Conservation (phyloP, 1,140 invertebrate genomes). For the Formica exsecta region DNA sequence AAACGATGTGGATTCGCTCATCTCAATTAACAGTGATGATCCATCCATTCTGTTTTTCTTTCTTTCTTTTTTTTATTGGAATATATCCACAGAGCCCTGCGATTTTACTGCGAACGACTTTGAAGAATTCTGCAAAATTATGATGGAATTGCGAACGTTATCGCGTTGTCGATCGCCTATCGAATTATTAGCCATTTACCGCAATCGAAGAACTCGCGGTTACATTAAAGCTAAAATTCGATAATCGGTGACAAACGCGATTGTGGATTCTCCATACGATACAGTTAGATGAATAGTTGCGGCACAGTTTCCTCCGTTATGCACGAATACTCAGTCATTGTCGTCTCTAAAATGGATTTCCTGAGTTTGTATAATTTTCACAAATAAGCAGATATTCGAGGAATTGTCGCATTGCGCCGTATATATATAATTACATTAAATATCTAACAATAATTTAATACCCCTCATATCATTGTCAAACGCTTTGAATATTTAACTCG, state of each 20-base stretch:
- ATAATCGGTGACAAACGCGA: constrained; percentile 38
- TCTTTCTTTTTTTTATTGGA: not conserved
- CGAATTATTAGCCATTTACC: constrained; percentile 33
- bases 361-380: constrained; percentile 27
- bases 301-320: not conserved
- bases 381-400: not conserved
- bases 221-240: constrained; percentile 46
- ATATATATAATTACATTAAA: constrained; percentile 6
- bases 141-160: not conserved
- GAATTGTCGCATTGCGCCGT: not conserved
- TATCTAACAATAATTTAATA: constrained; percentile 2
- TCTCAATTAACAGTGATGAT: not conserved
- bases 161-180: not conserved
- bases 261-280: constrained; percentile 35
- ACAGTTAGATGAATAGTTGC: constrained; percentile 24
- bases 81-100: not conserved
- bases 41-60: not conserved
- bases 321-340: constrained; percentile 26
- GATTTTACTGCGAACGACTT: not conserved
- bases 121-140: not conserved
- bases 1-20: not conserved
- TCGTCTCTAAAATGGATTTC: constrained; percentile 24
- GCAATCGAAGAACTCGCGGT: constrained; percentile 35
- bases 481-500: not conserved
- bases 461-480: not conserved